These are phyloP conservation scores for Syngnathus acus DNA, from an alignment of 2,797 vertebrate species.

Conservation along the genomic window DNA sequence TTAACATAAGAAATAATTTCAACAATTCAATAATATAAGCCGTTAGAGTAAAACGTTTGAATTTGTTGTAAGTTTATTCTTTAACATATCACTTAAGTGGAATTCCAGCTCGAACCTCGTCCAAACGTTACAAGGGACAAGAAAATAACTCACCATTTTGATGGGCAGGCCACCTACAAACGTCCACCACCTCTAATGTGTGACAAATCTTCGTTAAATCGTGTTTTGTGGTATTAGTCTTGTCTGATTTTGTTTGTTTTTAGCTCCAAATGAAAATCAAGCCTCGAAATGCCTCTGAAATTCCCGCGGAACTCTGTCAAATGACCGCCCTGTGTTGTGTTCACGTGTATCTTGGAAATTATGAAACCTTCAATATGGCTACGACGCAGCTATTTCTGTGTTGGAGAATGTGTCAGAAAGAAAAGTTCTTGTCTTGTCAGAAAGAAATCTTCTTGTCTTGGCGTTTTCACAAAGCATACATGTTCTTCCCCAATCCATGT, in stretches of 20 bases:
- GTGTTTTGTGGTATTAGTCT: background rate
- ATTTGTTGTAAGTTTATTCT: no score
- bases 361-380: background rate
- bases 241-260: background rate
- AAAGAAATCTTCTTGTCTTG: background rate
- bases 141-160: conserved; percentile 44
- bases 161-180: background rate
- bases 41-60: background rate
- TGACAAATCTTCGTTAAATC: background rate
- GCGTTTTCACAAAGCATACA: background rate
- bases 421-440: background rate
- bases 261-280: background rate
- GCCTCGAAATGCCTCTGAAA: conserved; percentile 21
- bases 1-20: no score
- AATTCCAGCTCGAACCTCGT: background rate
- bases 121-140: background rate
- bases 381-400: background rate
- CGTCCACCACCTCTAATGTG: background rate
- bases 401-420: background rate
- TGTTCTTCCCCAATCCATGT: background rate
- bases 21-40: no score
- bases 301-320: conserved; percentile 39
- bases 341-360: background rate
- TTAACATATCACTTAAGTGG: background rate
- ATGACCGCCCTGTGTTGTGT: background rate